Base-by-base conservation (phyloP, 2,113 vertebrate species). In the Urocitellus parryii region DNA sequence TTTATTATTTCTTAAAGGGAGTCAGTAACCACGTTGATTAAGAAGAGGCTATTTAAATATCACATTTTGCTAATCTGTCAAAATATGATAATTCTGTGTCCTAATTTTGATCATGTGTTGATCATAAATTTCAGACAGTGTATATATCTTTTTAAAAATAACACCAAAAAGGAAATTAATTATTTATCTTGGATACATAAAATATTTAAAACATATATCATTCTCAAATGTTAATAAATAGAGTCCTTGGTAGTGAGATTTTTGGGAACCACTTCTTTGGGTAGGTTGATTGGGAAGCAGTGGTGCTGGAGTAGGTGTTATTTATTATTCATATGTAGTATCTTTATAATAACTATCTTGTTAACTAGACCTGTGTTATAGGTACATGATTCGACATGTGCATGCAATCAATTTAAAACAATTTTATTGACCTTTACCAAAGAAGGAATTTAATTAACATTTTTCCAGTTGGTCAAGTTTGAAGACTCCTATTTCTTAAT, bases 71-170 rank as follows among this genome's bases (percentile, higher is more conserved):
- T 78, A 4, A 70, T 93, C 92, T 83, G 22, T 77, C 72, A 88
- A 92, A 34, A 61, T 45, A 70, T 67, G 58, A 94, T 94, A 92
- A 73, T 63, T 95, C 16, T 86, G 0, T 94, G 32, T 90, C 24
- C 8, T 85, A 63, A 89, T 78, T 58, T 93, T 95, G 25, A 68
- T 67, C 68, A 80, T 83, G 79, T 83, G 3, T 88, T 92, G 58
- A 88, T 87, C 25, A 51, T 45, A 97, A 63, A 9, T 97, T 92
- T 90, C 20, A 93, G 63, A 68, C 4, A 85, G 24, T 8, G 1
- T 53, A 78, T 78, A 37, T 95, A n/a, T 42, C 34, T 89, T 95
- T 95, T 74, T 67, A 83, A 86, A 63, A 63, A 85, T 86, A 95
- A 84, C 4, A 53, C 13, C 34, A 74, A 88, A 37, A 80, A 56